Base-by-base conservation (phyloP, 2,888 invertebrate species). In the Rhogogaster chlorosoma region DNA sequence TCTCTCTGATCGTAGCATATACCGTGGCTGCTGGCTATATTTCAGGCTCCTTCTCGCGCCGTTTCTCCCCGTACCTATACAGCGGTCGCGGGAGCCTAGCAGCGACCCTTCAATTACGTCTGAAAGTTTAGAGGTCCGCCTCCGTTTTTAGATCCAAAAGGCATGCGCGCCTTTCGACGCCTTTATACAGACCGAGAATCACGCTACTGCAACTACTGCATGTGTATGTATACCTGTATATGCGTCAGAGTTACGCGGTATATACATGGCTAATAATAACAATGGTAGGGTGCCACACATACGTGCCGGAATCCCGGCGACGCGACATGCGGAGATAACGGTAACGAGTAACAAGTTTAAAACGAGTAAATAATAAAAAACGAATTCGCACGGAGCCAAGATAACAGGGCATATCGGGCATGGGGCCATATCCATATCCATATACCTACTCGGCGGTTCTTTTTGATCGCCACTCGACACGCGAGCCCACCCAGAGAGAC, bases 111-210 rank as follows among this genome's bases (percentile, higher is more conserved):
- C 83, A 83, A 83, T 83, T 83, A 83, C 83, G 67, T 64, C 83
- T 70, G 83, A 83, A 83, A 83, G 83, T 83, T 83, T 70, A 83
- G 71, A 42, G 64, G 67, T 70, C 83, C 83, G 83, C 83, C 83
- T 83, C 83, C 83, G 83, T 83, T 83, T 83, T 64, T 83, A 83
- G 83, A 83, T 83, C 83, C 32, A 83, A 83, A 83, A 83, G 83
- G 83, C 83, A 83, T 67, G 83, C 45, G 67, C 67, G 67, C 70
- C 67, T 42, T 70, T 38, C 80, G 80, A 61, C 80, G 78, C 61
- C 78, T 57, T 36, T 38, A 38, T 80, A 80, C 78, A 49, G 29
- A 26, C 77, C 15, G 45, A 53, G 77, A 53, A 61, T 49, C 61
- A 64, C 61, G 45, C 67, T 9, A 67, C 29, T 61, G 29, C 32